These are phyloP conservation scores for Isichthys henryi DNA, from an alignment of 2,113 vertebrate genomes.

Conservation along the genomic window DNA sequence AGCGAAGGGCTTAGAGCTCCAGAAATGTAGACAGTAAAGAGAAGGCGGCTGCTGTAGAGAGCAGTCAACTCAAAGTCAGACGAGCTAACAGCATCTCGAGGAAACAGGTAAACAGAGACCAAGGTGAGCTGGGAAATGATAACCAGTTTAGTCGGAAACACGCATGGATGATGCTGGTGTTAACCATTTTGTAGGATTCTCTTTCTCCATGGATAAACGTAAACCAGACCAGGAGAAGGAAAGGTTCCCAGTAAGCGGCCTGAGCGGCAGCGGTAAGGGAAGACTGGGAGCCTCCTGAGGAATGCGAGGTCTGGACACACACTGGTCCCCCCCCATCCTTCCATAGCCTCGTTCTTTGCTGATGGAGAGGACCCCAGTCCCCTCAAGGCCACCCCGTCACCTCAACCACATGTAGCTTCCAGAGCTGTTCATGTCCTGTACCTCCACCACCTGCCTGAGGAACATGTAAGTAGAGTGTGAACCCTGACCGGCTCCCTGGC, in stretches of 20 bases:
- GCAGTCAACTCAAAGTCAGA: not conserved
- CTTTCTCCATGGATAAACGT: not conserved
- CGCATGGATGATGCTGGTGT: not conserved
- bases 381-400: no score
- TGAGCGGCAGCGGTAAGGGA: no score
- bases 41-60: not conserved
- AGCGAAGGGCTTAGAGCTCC: not conserved
- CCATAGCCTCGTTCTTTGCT: not conserved
- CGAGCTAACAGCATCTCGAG: not conserved
- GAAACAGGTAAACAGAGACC: not conserved
- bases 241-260: not conserved
- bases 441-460: not conserved
- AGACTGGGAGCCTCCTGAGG: not conserved
- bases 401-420: not conserved
- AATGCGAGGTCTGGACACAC: not conserved
- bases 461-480: not conserved
- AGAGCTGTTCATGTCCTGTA: not conserved
- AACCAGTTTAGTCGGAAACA: not conserved
- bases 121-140: not conserved
- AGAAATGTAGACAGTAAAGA: not conserved
- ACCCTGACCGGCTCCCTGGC: not conserved
- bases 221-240: not conserved
- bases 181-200: not conserved
- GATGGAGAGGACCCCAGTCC: not conserved
- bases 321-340: not conserved